Percentiles rank a stretch among this genome's conserved stretches.
These are phyloP conservation scores for Mormyrus iriodes DNA, from an alignment of 2,113 vertebrate species.

Conservation along the genomic window DNA sequence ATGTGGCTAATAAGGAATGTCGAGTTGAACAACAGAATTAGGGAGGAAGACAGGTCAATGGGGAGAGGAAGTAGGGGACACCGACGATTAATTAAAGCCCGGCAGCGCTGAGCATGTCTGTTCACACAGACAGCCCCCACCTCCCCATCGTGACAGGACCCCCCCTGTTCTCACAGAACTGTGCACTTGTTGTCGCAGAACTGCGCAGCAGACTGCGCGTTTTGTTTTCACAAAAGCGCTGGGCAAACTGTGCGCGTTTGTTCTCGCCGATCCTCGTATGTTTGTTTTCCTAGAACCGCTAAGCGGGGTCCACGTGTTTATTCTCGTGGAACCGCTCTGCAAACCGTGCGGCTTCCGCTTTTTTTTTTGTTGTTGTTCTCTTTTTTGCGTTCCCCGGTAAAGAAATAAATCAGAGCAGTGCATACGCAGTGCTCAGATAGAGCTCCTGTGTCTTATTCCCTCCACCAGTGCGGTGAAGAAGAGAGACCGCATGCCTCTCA, in stretches of 20 bases:
- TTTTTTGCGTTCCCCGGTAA: not conserved
- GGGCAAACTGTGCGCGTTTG: not conserved
- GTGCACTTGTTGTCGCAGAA: not conserved
- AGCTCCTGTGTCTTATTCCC: not conserved
- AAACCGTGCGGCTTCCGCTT: not conserved
- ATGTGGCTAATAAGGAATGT: not conserved
- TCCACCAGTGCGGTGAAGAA: not conserved
- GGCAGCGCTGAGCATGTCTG: not conserved
- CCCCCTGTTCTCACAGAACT: not conserved
- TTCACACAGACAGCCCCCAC: constrained; percentile 2
- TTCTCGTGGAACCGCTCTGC: not conserved
- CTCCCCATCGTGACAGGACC: not conserved
- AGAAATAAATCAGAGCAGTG: not conserved
- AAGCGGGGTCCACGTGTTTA: not conserved
- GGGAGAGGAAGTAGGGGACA: constrained; percentile 23
- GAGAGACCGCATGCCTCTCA: not conserved
- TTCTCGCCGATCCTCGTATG: not conserved
- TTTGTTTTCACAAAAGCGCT: not conserved
- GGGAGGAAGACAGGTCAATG: not conserved
- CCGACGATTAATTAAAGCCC: constrained; percentile 19
- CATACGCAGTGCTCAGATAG: not conserved
- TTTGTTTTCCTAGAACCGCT: constrained; percentile 2
- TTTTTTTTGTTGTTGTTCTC: not conserved
- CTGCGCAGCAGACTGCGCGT: not conserved
- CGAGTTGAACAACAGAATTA: not conserved